Evolutionary conservation across 2,797 vertebrate species (phyloP), one percentile per base, ranked within the genome.

Genomic region (Gymnothorax reevesii): DNA sequence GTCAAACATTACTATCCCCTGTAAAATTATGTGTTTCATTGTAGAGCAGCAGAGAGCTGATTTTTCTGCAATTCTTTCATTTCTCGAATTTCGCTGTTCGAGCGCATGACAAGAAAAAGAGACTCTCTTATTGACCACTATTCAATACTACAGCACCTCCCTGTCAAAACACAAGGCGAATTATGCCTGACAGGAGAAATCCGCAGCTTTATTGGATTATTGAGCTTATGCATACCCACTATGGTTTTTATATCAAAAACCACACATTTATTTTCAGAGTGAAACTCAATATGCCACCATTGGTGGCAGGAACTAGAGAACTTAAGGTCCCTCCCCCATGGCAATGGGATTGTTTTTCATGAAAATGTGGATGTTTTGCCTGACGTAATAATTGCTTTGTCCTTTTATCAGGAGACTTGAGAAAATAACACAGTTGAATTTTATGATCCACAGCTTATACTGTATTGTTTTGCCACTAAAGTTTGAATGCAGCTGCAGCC

Each of bases 101-200:
- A 64, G 86, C 33, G 64, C 86, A 90, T 57, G 73, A 84, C 89
- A 86, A 88, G 52, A 90, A 86, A 59, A 92, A 88, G 55, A 90
- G 92, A 91, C 86, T 84, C 88, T 85, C 83, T 85, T 87, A 90
- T 88, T 84, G 83, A 87, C 88, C 85, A 84, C 82, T 62, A 57
- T 82, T 86, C 69, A 52, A 86, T 88, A 77, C 10, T 54, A 89
- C 75, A 86, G 52, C 77, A 88, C 88, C 85, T 89, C 71, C 88
- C 71, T 88, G 77, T 73, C 89, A 87, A 89, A 90, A 88, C 83
- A 89, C 82, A 91, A 42, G 88, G 91, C 91, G 92, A 89, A 90
- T 94, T 93, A 92, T 94, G 94, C 89, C 94, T 94, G 92, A 93
- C 91, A 88, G 75, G 87, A 87, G 88, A 89, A 91, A 90, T 7